Base-by-base conservation (phyloP, 2,888 invertebrate species). In the Oxycera nigricornis region DNA sequence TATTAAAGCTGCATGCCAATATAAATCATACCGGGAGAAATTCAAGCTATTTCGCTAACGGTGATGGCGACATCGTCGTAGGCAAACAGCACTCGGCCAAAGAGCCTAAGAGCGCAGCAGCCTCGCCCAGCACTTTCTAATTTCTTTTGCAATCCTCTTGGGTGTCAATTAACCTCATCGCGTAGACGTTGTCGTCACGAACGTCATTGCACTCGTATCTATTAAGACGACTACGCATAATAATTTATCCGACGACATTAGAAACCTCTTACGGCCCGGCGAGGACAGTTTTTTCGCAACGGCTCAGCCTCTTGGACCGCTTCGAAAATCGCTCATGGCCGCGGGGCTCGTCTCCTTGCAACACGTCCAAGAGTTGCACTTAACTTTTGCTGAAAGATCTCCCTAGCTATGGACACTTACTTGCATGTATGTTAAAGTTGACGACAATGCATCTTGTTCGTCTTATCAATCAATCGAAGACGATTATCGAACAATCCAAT, bases 401-500 rank as follows among this genome's bases (percentile, higher is more conserved):
- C n/a, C n/a, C n/a, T n/a, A 50, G 17, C 17, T 6, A 50, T n/a
- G n/a, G n/a, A 4, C 14, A 22, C 57, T 28, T 28, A 7, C 14
- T 46, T 22, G 3, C 65, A 65, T 6, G 41, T 26, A 65, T 65
- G 24, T 26, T 39, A 30, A 65, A 65, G 24, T 39, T 20, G 65
- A 17, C 41, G 22, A 24, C 39, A 65, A 41, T 24, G 65, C 35
- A 24, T 65, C 65, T 65, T 65, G 65, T 39, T 22, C 65, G 39
- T 65, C 65, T 65, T 65, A 41, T 65, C 65, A 65, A 76, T 76
- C 76, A 76, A 76, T 76, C 74, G 74, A 74, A 74, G 55, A 74
- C 74, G 76, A 76, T 76, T 73, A 76, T 76, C 74, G 76, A 39
- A 52, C 76, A 73, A 76, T 73, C 74, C 73, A 76, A 76, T 74